Evolutionary conservation across 1,140 invertebrate genomes (phyloP), one percentile per base, ranked within the genome.

Genomic region (Zaprionus ghesquierei): DNA sequence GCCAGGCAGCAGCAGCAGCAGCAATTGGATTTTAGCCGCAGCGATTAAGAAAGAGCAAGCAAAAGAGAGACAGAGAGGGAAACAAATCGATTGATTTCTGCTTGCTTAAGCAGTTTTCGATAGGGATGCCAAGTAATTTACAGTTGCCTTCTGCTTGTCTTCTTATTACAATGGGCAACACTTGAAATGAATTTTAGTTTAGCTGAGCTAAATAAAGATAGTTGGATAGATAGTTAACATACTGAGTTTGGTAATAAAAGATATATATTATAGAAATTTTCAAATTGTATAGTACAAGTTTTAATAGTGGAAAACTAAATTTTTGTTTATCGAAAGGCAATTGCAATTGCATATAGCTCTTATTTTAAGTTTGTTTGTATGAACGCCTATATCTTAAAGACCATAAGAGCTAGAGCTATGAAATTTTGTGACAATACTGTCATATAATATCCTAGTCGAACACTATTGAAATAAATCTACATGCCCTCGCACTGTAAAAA

Each of bases 31-130:
- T 74, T 61, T 63, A 78, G 70, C 80, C 68, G 35, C 75, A 77
- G 61, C 62, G 31, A 75, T 60, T 80, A 69, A 74, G 35, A 49
- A 53, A 54, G 51, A n/a, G 55, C 46, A 9, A 44, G 53, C 54
- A 22, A 63, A 20, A 54, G 56, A 33, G 54, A 25, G 29, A 58
- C 51, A 56, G 31, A 22, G 54, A 46, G 29, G 12, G 25, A 13
- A 25, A 13, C 53, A 70, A 90, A 91, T 91, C 90, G 90, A 91
- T 91, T 91, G 85, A 91, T 91, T 91, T 91, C 77, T 91, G 90
- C 81, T 87, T 75, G 66, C 69, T 56, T 64, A 79, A 79, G 82
- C 79, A 77, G 56, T 86, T 86, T 75, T 69, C 74, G 70, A 61
- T 50, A 38, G 41, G 64, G 56, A 55, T 29, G 41, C 18, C 64